Evolutionary conservation across 37 sponge, comb jelly and placozoan genomes (phyloP), one percentile per base, ranked within the genome.

Genomic region (Oopsacas minuta): DNA sequence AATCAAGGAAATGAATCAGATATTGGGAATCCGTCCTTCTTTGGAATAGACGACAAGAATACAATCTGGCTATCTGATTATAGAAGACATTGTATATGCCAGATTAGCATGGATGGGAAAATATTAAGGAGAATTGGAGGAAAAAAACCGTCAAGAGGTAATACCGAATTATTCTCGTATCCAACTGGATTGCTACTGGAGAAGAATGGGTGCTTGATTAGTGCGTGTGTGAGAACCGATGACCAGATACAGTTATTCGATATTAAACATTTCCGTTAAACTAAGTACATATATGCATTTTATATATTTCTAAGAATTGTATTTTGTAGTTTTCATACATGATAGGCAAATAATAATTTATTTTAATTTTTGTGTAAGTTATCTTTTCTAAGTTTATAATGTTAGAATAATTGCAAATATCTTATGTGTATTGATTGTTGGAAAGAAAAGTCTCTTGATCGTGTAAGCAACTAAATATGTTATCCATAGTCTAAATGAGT

Each of bases 371-470:
- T n/a, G n/a, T n/a, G n/a, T n/a, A n/a, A n/a, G n/a, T 46, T 17
- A 46, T 46, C 51, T 17, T 46, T 12, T 46, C 12, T 12, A 12
- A 46, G 17, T 46, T 22, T 46, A 22, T 46, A 46, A 12, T 17
- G 51, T 46, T 46, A 46, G 51, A 22, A 46, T 46, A 38, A 8
- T 32, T 25, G 30, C 10, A 20, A 22, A 0, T 46, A 37, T 36
- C 81, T 23, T 0, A 94, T 94, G 94, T 94, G 94, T 81, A 51
- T 82, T 37, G 83, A 88, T 39, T 94, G 94, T 83, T 15, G 88
- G 36, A 88, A 91, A 37, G 89, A 87, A 39, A 84, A 84, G 37
- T 52, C 52, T 36, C 94, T 90, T 3, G 89, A 94, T 38, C 88
- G 94, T 34, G 94, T 94, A 30, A 90, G 89, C 35, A 5, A 69